Percentiles rank a stretch among this genome's conserved stretches.
Conservation (phyloP, 2,113 vertebrate species). For the Vombatus ursinus region DNA sequence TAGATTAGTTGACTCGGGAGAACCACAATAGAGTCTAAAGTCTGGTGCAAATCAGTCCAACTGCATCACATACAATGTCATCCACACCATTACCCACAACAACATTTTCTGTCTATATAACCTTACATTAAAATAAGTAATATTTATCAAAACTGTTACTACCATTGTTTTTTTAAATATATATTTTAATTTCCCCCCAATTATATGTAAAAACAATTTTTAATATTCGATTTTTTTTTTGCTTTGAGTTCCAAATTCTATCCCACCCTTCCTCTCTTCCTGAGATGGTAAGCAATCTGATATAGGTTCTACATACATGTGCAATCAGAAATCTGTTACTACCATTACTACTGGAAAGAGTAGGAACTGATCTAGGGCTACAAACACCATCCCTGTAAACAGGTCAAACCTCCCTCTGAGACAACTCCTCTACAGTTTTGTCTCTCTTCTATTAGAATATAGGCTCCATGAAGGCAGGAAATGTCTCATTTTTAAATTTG, state of each 20-base stretch:
- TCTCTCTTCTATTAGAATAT: background rate
- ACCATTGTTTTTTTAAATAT: background rate
- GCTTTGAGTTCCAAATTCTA: too few relatives aligned
- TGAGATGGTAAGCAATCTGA: too few relatives aligned
- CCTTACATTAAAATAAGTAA: background rate
- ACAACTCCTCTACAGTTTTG: background rate
- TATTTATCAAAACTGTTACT: background rate
- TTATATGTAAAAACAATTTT: background rate
- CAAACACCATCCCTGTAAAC: background rate
- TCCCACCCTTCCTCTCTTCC: too few relatives aligned
- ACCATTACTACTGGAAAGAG: background rate
- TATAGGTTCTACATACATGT: too few relatives aligned
- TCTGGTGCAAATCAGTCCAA: background rate
- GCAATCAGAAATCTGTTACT: background rate
- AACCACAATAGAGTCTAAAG: background rate
- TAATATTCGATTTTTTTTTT: too few relatives aligned
- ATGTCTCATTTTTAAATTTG: background rate
- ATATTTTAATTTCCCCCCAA: background rate
- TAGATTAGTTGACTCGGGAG: background rate
- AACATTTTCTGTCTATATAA: background rate
- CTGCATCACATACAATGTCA: background rate
- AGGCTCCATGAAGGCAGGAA: background rate
- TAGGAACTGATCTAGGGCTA: too few relatives aligned
- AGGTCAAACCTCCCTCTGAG: background rate
- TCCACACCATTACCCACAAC: fast-evolving